Conservation (phyloP, 2,888 invertebrate species). For the Sisyra nigra region DNA sequence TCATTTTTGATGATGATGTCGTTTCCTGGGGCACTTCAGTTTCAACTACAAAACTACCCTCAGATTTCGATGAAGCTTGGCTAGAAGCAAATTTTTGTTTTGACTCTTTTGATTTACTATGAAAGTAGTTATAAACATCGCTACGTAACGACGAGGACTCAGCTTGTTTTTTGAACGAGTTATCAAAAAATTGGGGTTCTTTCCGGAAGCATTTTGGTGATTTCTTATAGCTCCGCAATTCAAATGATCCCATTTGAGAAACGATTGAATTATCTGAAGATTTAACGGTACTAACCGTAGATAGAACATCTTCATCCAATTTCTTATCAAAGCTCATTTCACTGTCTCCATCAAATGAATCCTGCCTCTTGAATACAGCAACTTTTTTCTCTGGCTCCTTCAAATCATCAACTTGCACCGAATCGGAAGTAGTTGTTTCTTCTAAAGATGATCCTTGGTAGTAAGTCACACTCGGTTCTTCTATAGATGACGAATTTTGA, state of each 20-base stretch:
- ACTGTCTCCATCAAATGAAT: constrained; percentile 3
- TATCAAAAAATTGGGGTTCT: neutral
- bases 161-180: neutral
- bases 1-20: constrained; percentile 24
- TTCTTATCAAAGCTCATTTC: neutral
- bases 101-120: constrained; percentile 6
- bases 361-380: neutral
- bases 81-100: neutral
- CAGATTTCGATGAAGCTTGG: neutral
- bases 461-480: constrained; percentile 12
- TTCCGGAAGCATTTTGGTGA: constrained; percentile 7
- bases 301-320: neutral
- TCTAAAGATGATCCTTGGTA: constrained; percentile 29
- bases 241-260: neutral
- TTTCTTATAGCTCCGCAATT: constrained; percentile 7
- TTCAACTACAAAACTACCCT: neutral
- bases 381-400: constrained; percentile 10
- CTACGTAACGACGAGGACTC: neutral
- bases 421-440: constrained; percentile 31
- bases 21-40: constrained; percentile 16
- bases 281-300: neutral
- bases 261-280: neutral
- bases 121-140: neutral
- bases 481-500: constrained; percentile 2
- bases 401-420: constrained; percentile 27